Base-by-base conservation (phyloP, 2,113 vertebrate genomes). In the Speoplatyrhinus poulsoni region DNA sequence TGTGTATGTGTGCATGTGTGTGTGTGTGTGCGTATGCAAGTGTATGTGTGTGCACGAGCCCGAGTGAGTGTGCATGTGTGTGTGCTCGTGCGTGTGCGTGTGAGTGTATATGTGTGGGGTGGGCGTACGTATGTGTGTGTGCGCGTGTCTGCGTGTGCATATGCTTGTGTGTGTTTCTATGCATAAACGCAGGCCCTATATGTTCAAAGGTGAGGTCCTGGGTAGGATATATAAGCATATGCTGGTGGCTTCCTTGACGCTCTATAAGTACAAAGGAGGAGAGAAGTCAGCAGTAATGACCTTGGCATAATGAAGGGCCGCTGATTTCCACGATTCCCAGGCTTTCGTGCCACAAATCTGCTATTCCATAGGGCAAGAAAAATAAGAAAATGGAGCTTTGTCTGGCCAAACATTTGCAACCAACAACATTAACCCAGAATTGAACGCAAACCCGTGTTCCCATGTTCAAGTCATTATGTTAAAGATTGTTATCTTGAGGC, bases 121-220 rank as follows among this genome's bases (percentile, higher is more conserved):
- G 52, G 7, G 13, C 36, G 11, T 33, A 46, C 47, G 36, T 57
- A 17, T 57, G 60, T 57, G 48, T 61, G 60, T 49, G 54, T 72
- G 59, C 63, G 72, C 70, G 78, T 72, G 74, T 57, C 72, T 59
- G 76, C 70, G 81, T 62, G 64, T 73, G 82, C 68, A 71, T 61
- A 55, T 69, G 69, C 55, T 19, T 33, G 62, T 56, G 60, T 26
- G 55, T 65, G 61, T 54, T 33, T 10, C 10, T 4, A 46, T 15
- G 60, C 47, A 26, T 26, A 32, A 61, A 60, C 15, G 55, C 56
- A 60, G 53, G 72, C 74, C 79, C 59, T 63, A 60, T 60, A 65
- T 90, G 88, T 92, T 91, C 88, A 91, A 91, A 92, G 88, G 88
- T 92, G 89, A 92, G 86, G 88, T 88, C 90, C 84, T 80, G 85